A percentile compares a stretch with the other conserved stretches of the same genome.
These are phyloP conservation scores for Malthinus seriepunctatus DNA, from an alignment of 2,888 invertebrate species.

Conservation along the genomic window DNA sequence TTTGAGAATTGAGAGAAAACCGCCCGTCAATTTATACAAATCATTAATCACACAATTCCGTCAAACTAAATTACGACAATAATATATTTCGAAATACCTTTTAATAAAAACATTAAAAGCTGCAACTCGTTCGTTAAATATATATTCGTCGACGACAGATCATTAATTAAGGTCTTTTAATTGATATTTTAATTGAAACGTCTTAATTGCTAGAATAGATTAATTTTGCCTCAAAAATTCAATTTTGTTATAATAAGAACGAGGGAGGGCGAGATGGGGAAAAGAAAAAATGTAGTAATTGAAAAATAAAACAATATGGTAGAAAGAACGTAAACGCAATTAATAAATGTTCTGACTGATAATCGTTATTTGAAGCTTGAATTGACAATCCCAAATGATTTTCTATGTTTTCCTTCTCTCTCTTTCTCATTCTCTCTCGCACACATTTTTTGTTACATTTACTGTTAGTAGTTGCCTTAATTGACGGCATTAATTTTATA, in stretches of 20 bases:
- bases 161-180: conserved; percentile 40
- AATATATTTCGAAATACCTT: conserved; percentile 38
- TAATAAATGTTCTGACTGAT: conserved; percentile 22
- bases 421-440: not conserved
- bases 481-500: conserved; percentile 32
- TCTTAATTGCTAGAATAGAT: conserved; percentile 31
- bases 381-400: conserved; percentile 15
- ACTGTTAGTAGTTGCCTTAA: conserved; percentile 24
- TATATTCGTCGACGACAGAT: conserved; percentile 35
- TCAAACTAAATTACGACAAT: conserved; percentile 36
- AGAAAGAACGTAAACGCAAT: conserved; percentile 14
- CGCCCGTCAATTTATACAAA: conserved; percentile 36
- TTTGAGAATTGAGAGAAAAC: conserved; percentile 19
- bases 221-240: conserved; percentile 18
- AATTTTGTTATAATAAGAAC: not conserved
- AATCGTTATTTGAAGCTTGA: conserved; percentile 27
- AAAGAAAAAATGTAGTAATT: no score
- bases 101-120: conserved; percentile 32
- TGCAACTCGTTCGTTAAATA: conserved; percentile 1
- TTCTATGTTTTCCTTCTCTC: no score
- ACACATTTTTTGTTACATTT: conserved; percentile 23
- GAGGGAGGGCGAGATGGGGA: no score
- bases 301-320: not conserved
- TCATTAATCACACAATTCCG: conserved; percentile 38
- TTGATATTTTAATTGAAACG: conserved; percentile 42